These are phyloP conservation scores for Callocephalon fimbriatum DNA, from an alignment of 2,113 vertebrate species.

Conservation along the genomic window DNA sequence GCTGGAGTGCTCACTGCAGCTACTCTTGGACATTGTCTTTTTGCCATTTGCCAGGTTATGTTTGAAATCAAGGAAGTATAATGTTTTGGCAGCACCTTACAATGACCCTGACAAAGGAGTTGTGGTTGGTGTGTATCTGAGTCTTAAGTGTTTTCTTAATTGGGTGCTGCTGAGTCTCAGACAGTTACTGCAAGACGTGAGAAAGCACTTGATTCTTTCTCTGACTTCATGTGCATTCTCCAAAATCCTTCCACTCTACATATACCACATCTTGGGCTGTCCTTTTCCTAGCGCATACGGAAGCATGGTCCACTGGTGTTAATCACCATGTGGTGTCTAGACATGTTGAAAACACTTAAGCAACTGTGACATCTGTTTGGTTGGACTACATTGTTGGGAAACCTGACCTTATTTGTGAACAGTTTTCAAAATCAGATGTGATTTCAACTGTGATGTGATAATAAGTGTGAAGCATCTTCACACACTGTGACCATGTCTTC, in stretches of 20 bases:
- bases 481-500: neutral
- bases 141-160: neutral
- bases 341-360: conserved; percentile 46
- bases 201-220: neutral
- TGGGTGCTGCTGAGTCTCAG: neutral
- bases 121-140: neutral
- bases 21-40: neutral
- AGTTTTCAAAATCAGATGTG: neutral
- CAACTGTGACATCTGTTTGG: conserved; percentile 45
- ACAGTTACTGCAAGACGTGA: neutral
- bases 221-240: neutral
- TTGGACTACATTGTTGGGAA: conserved; percentile 1
- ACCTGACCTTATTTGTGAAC: conserved; percentile 3
- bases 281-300: neutral
- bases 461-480: neutral
- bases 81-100: conserved; percentile 5
- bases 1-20: neutral
- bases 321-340: conserved; percentile 56
- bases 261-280: neutral
- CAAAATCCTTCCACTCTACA: neutral
- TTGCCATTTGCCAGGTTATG: neutral
- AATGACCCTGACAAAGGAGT: neutral
- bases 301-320: neutral
- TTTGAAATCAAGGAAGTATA: neutral
- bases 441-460: neutral